Conservation (phyloP, 1,140 invertebrate genomes). For the Drosophila punjabiensis region DNA sequence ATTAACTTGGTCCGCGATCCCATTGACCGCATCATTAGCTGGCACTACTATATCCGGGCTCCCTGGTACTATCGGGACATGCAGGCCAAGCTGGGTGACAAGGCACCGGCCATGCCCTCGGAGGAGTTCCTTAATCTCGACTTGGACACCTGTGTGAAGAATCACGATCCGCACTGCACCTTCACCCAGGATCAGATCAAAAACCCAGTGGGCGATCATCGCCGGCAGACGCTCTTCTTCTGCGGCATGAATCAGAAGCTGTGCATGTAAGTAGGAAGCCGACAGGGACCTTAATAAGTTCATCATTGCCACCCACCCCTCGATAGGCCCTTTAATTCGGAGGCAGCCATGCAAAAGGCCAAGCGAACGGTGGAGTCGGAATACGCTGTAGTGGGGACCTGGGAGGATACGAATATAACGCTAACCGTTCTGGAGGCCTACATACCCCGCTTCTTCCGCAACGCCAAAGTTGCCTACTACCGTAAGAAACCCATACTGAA, state of each 20-base stretch:
- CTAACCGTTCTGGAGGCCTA: constrained; percentile 93
- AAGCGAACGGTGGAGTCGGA: constrained; percentile 93
- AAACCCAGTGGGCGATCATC: constrained; percentile 93
- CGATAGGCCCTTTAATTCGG: constrained; percentile 92
- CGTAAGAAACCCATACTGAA: constrained; percentile 87
- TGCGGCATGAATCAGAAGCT: constrained; percentile 93
- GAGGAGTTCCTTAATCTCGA: constrained; percentile 95
- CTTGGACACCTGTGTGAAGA: constrained; percentile 94
- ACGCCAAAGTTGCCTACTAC: constrained; percentile 91
- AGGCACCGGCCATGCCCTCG: constrained; percentile 91
- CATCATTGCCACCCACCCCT: constrained; percentile 5
- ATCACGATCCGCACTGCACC: constrained; percentile 92
- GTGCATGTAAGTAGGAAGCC: constrained; percentile 90
- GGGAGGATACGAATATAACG: constrained; percentile 94
- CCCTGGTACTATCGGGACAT: constrained; percentile 95
- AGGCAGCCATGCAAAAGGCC: constrained; percentile 92
- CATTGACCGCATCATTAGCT: constrained; percentile 95
- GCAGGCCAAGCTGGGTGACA: constrained; percentile 93
- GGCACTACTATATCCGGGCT: constrained; percentile 94
- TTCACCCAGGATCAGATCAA: constrained; percentile 92
- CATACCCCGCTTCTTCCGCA: constrained; percentile 92
- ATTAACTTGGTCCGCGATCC: constrained; percentile 96
- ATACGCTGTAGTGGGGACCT: constrained; percentile 95
- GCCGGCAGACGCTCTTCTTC: constrained; percentile 94
- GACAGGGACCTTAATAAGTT: not conserved